Base-by-base conservation (phyloP, 2,113 vertebrate species). In the Nothocercus julius region DNA sequence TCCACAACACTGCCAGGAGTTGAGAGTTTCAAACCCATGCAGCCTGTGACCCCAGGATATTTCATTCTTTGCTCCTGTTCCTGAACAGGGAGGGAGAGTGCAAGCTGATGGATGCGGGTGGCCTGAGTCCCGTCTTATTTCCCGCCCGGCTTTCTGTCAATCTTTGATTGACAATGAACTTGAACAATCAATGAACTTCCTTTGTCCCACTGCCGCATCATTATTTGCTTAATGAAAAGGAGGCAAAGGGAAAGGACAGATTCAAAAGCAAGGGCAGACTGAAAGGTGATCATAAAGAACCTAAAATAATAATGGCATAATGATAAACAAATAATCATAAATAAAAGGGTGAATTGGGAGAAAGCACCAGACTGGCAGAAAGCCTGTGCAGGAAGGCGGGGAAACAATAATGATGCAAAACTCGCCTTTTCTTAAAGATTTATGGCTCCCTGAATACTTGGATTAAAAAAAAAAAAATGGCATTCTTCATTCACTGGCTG, bases 31-130 rank as follows among this genome's bases (percentile, higher is more conserved):
- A 84, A 82, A 73, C n/a, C 62, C 9, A 34, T 5, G 11, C n/a
- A 36, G 24, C 8, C 28, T 15, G 14, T 11, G 21, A 72, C 38
- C 82, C 10, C 34, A 12, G 4, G 18, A 4, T 34, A 30, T 85
- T 72, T 82, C 59, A 49, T 51, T 14, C 7, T 83, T 44, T 63
- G 25, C 11, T 2, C 1, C 14, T 89, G 44, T 17, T 67, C 4
- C 9, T n/a, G 45, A 28, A 12, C 22, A 20, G 53, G 25, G 34
- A 38, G 36, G n/a, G 34, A 58, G 25, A 86, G 24, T 54, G 30
- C 12, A 49, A 68, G 16, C 6, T 13, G 8, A 14, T 30, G 4
- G 11, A 30, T 7, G 24, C 0, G 1, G 0, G 1, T 62, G 18
- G 21, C 17, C 27, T 49, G 40, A 67, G 62, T 85, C 44, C 59